Conservation (phyloP, 2,797 vertebrate species). For the Cirrhinus molitorella region DNA sequence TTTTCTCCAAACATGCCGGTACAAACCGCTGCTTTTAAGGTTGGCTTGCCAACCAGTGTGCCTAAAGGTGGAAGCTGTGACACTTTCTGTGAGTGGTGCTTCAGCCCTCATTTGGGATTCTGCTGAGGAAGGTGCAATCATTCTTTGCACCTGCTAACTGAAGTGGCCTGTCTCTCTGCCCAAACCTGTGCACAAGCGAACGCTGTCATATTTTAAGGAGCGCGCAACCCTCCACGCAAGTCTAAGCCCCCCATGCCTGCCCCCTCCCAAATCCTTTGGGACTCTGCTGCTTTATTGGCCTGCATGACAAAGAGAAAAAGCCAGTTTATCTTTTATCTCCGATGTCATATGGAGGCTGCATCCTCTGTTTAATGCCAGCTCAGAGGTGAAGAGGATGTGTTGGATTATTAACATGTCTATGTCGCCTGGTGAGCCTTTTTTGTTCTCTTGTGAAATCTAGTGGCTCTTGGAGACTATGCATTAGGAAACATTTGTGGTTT, state of each 20-base stretch:
- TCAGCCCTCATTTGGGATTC: conserved; percentile 51
- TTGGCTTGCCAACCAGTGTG: neutral
- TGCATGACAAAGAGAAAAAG: conserved; percentile 40
- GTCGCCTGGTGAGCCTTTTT: conserved; percentile 15
- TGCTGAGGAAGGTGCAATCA: conserved; percentile 49
- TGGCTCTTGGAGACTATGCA: neutral
- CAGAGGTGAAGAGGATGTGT: conserved; percentile 37
- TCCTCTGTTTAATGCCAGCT: conserved; percentile 36
- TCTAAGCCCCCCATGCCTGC: conserved; percentile 6
- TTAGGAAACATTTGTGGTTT: neutral
- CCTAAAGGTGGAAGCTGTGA: conserved; percentile 1
- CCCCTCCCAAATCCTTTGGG: conserved; percentile 25
- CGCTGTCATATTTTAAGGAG: conserved; percentile 36
- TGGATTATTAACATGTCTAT: conserved; percentile 45
- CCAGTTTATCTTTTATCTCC: conserved; percentile 33
- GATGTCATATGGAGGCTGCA: conserved; percentile 36
- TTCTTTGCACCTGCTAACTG: conserved; percentile 49
- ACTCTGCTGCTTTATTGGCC: conserved; percentile 39
- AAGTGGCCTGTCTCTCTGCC: conserved; percentile 48
- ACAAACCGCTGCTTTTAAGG: neutral
- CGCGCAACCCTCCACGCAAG: neutral
- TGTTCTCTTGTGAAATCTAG: neutral
- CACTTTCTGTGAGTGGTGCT: conserved; percentile 36
- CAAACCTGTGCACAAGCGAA: conserved; percentile 15
- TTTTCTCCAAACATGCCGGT: neutral